Percentiles rank a stretch among this genome's conserved stretches.
Evolutionary conservation across 2,888 invertebrate genomes (phyloP).

Genomic region (Loripinus fragilis): DNA sequence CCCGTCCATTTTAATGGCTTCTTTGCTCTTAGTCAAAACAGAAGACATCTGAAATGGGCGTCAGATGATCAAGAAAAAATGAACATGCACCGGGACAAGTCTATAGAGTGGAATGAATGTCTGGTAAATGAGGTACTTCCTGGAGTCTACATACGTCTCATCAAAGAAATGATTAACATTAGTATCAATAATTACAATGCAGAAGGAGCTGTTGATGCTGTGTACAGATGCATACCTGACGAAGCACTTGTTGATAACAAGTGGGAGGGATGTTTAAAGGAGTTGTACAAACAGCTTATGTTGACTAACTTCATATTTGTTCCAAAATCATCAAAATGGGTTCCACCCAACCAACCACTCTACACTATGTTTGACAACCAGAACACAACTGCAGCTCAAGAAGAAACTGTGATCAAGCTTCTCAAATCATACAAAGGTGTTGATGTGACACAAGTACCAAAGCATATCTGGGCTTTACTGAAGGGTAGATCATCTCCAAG

Average conservation of each 20-base stretch:
- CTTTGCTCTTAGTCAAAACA: slow-evolving; percentile 78
- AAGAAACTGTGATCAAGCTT: neutral
- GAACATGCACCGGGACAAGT: slow-evolving; percentile 60
- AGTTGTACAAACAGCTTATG: neutral
- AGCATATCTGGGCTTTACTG: neutral
- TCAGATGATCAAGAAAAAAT: slow-evolving; percentile 56
- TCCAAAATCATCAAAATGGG: neutral
- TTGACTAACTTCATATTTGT: neutral
- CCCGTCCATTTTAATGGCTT: slow-evolving; percentile 80
- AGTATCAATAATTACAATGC: slow-evolving; percentile 5
- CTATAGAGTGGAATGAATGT: slow-evolving; percentile 75
- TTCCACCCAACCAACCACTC: neutral
- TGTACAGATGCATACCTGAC: slow-evolving; percentile 51
- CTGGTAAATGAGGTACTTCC: slow-evolving; percentile 74
- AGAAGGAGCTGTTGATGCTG: slow-evolving; percentile 19
- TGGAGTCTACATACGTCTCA: slow-evolving; percentile 57
- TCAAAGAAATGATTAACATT: slow-evolving; percentile 52
- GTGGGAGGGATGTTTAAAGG: slow-evolving; percentile 63
- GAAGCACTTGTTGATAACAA: slow-evolving; percentile 31
- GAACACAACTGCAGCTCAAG: neutral
- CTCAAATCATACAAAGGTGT: neutral
- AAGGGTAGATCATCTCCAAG: neutral
- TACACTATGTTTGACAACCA: slow-evolving; percentile 4
- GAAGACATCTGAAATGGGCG: slow-evolving; percentile 79
- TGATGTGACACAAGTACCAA: neutral